These are phyloP conservation scores for Halocynthia aurantium DNA, from an alignment of 23 tunicate species.

Conservation along the genomic window DNA sequence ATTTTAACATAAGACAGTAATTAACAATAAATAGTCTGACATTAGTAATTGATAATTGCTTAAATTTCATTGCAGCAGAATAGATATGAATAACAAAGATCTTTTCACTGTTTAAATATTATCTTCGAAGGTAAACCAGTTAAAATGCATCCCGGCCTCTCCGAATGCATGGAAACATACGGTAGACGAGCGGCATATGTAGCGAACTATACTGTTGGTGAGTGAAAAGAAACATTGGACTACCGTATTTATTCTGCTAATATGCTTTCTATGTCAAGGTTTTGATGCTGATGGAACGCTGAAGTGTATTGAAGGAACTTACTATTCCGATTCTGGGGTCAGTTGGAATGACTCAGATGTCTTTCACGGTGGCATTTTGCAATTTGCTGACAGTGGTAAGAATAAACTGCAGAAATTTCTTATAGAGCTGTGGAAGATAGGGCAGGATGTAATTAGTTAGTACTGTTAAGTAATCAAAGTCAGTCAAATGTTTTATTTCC, in stretches of 20 bases:
- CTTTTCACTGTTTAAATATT: no score
- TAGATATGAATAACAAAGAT: no score
- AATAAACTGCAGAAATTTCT: no score
- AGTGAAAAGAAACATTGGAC: neutral
- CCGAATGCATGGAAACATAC: constrained; percentile 65
- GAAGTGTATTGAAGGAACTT: constrained; percentile 16
- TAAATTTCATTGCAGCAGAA: no score
- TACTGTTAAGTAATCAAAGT: no score
- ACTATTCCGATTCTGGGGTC: constrained; percentile 48
- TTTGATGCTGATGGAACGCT: constrained; percentile 44
- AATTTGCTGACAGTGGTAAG: constrained; percentile 61
- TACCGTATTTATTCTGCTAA: neutral
- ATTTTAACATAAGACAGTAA: no score
- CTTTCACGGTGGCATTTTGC: neutral
- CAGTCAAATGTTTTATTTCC: no score
- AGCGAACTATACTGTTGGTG: constrained; percentile 60
- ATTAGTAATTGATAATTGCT: no score
- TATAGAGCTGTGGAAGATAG: no score
- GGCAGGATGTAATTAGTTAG: no score
- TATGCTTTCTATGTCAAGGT: constrained; percentile 19
- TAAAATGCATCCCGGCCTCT: constrained; percentile 46
- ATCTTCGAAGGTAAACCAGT: constrained; percentile 34
- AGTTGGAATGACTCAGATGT: neutral
- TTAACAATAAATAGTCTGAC: no score
- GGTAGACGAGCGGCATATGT: constrained; percentile 58